phyloP scores from a whole-genome alignment of 2,113 vertebrate genomes.

The Brachypteracias leptosomus region DNA sequence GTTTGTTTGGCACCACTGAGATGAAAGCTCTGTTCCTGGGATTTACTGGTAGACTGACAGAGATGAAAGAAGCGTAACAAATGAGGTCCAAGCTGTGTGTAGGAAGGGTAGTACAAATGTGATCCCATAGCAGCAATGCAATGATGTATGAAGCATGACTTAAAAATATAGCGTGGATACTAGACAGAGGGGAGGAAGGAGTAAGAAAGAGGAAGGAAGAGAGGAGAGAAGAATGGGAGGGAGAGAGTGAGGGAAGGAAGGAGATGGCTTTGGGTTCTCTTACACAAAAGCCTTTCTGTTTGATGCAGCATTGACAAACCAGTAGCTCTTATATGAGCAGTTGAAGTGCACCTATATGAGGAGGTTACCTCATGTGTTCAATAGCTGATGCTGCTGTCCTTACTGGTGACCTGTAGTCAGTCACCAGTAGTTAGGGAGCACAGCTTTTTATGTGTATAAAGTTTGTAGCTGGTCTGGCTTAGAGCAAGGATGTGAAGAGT shows the following conservation, averaged over 20 bases:
- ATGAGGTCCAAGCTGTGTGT: neutral
- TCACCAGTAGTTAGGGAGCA: no score
- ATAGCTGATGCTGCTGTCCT: neutral
- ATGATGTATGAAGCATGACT: neutral
- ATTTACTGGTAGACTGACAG: fast-evolving
- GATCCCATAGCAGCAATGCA: neutral
- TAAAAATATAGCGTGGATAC: neutral
- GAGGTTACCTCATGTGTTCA: neutral
- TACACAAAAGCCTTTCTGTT: neutral
- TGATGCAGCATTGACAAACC: neutral
- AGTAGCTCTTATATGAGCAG: neutral
- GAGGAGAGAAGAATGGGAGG: neutral
- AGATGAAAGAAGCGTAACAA: neutral
- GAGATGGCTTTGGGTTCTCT: neutral
- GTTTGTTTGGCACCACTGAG: neutral
- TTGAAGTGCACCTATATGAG: neutral
- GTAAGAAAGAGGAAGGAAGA: neutral
- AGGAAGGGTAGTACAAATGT: neutral
- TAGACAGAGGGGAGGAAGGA: neutral
- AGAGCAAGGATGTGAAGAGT: neutral
- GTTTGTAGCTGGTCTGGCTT: neutral
- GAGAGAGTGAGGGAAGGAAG: neutral
- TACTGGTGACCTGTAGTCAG: neutral
- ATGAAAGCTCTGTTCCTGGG: neutral
- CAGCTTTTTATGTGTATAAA: neutral